phyloP scores from a whole-genome alignment of 2,888 invertebrate species.

The Sclerodermus sp. region DNA sequence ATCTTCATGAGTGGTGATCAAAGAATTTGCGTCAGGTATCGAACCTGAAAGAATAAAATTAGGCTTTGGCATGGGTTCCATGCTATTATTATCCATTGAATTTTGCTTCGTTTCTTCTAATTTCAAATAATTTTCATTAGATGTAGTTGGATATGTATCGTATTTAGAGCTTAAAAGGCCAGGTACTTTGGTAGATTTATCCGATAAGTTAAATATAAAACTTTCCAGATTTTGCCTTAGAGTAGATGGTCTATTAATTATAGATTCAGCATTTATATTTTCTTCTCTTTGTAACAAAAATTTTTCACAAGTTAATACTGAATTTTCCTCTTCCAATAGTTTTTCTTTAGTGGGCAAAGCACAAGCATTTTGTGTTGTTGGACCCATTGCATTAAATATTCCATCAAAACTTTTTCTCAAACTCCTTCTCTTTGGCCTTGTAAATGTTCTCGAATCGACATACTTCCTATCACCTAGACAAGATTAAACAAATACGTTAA shows the following conservation, averaged over 20 bases:
- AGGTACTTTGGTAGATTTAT: no score
- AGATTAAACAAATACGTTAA: neutral
- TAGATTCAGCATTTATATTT: neutral
- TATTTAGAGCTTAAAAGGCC: no score
- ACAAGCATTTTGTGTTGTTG: slow-evolving; percentile 11
- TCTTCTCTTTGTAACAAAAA: neutral
- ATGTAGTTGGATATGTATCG: no score
- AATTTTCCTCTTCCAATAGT: neutral
- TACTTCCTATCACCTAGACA: slow-evolving; percentile 34
- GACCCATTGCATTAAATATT: slow-evolving; percentile 32
- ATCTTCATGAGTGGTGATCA: slow-evolving; percentile 24
- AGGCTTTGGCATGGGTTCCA: no score
- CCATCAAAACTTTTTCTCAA: slow-evolving; percentile 65
- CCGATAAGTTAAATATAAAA: no score
- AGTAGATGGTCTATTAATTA: no score
- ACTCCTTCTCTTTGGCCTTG: slow-evolving; percentile 67
- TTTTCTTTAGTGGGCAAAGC: neutral
- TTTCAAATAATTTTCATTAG: neutral
- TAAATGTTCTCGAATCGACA: slow-evolving; percentile 72
- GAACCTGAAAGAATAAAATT: no score
- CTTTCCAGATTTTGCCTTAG: no score
- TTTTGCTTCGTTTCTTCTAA: neutral
- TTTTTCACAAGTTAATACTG: neutral
- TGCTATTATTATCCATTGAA: no score
- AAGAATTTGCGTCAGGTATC: neutral